Conservation (phyloP, 92 coral and sea anemone genomes). For the Porites divaricata region DNA sequence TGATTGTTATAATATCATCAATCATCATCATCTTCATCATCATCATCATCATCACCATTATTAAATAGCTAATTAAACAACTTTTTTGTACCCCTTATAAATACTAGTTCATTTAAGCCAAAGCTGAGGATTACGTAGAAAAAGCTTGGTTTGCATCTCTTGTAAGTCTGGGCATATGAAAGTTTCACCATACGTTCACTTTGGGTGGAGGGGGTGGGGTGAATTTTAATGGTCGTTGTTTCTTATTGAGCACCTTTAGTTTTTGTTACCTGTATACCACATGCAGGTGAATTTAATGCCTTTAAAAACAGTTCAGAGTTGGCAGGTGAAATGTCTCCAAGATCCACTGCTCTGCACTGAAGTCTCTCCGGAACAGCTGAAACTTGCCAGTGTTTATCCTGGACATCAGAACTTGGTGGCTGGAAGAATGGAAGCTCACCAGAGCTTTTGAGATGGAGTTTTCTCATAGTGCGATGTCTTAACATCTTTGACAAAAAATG, state of each 20-base stretch:
- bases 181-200: too few relatives aligned
- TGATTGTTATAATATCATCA: too few relatives aligned
- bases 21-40: too few relatives aligned
- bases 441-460: conserved; percentile 58
- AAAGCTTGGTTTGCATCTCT: too few relatives aligned
- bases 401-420: conserved; percentile 41
- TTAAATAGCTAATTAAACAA: too few relatives aligned
- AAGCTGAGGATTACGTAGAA: too few relatives aligned
- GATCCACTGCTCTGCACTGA: conserved; percentile 69
- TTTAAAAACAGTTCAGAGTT: conserved; percentile 70
- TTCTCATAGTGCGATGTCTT: conserved; percentile 59
- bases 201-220: too few relatives aligned
- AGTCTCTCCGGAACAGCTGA: conserved; percentile 63
- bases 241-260: neutral
- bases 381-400: conserved; percentile 69
- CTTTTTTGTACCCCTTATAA: too few relatives aligned
- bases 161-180: too few relatives aligned
- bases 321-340: conserved; percentile 89
- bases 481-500: conserved; percentile 43
- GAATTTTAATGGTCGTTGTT: too few relatives aligned
- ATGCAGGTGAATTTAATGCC: conserved; percentile 82
- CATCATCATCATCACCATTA: too few relatives aligned
- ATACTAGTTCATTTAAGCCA: too few relatives aligned
- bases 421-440: conserved; percentile 60
- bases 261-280: conserved; percentile 80